Conservation (phyloP, 2,888 invertebrate genomes). For the Rotaria socialis region DNA sequence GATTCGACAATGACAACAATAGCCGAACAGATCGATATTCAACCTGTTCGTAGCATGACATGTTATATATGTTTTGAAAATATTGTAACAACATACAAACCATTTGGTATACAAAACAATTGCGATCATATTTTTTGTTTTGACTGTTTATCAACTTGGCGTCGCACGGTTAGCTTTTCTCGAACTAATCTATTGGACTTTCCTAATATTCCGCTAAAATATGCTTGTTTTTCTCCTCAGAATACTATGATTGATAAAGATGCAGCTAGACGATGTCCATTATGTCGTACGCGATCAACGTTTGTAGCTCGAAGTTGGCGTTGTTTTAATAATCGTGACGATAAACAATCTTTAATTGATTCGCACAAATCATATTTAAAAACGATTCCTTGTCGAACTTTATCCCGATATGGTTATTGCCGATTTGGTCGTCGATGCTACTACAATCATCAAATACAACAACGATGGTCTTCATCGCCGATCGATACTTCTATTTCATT, state of each 20-base stretch:
- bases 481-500: background rate
- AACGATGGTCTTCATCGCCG: too few relatives aligned
- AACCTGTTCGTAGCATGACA: background rate
- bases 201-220: background rate
- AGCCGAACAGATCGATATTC: background rate
- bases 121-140: background rate
- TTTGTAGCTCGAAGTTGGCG: constrained; percentile 14
- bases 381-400: background rate
- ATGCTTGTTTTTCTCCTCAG: background rate
- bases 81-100: background rate
- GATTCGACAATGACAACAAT: background rate
- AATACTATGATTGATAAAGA: background rate
- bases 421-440: constrained; percentile 8
- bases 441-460: background rate
- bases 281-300: background rate
- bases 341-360: background rate
- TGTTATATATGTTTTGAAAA: background rate
- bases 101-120: background rate
- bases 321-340: background rate
- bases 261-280: background rate
- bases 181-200: background rate
- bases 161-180: background rate
- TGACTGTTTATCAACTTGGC: constrained; percentile 1
- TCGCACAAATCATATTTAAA: background rate
- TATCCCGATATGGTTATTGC: background rate